These are phyloP conservation scores for Aporrectodea caliginosa DNA, from an alignment of 1,140 invertebrate species.

Conservation along the genomic window DNA sequence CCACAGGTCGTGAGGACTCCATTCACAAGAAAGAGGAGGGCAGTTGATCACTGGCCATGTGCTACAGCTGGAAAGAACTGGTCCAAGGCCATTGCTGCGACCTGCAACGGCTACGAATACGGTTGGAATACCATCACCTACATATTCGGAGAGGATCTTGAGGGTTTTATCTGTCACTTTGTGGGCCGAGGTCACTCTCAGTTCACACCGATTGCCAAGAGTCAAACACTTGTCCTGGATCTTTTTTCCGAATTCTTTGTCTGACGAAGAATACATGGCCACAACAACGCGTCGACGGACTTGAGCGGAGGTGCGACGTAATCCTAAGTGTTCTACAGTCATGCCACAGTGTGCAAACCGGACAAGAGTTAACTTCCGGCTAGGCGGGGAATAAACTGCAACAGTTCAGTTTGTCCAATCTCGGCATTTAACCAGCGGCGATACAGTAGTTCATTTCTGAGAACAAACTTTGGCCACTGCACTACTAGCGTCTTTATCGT, in stretches of 20 bases:
- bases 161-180: conserved; percentile 85
- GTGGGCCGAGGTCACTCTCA: conserved; percentile 86
- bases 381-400: too few relatives aligned
- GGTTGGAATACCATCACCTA: conserved; percentile 68
- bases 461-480: too few relatives aligned
- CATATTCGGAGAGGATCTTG: conserved; percentile 75
- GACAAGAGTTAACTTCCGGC: too few relatives aligned
- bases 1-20: conserved; percentile 80
- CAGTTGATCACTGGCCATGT: conserved; percentile 93
- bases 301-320: too few relatives aligned
- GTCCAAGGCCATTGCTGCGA: conserved; percentile 92
- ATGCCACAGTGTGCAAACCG: too few relatives aligned
- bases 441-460: too few relatives aligned
- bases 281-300: conserved; percentile 74
- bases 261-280: conserved; percentile 88
- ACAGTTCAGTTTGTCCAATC: too few relatives aligned
- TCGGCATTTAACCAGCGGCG: too few relatives aligned
- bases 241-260: conserved; percentile 75
- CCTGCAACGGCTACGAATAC: conserved; percentile 94
- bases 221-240: conserved; percentile 63
- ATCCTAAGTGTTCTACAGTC: too few relatives aligned
- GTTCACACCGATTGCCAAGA: conserved; percentile 70
- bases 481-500: too few relatives aligned
- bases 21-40: conserved; percentile 70
- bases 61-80: conserved; percentile 87